Evolutionary conservation across 2,888 invertebrate species (phyloP), one percentile per base, ranked within the genome.

Genomic region (Galeopsomyia nigrocyanea): DNA sequence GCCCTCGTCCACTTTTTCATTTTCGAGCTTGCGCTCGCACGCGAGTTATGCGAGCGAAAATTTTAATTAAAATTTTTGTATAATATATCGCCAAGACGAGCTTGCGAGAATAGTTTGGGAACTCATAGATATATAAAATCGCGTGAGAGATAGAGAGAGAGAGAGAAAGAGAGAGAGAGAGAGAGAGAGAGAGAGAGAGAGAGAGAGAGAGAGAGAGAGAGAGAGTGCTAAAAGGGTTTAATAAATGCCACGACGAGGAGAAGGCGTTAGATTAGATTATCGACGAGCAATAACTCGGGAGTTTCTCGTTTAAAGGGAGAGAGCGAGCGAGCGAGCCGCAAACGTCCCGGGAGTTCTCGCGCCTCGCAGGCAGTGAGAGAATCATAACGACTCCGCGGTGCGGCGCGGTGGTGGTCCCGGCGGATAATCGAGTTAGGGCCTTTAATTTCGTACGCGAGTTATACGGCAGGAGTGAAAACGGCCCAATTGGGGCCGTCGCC

Each of bases 381-480:
- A 63, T 64, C 51, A 64, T 63, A 69, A 69, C 57, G 57, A 69
- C 63, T 69, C 39, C 69, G 56, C 46, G 53, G 53, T 26, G 14
- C 39, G 17, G 17, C 50, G 9, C 49, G 13, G 19, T 17, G 5
- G 10, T n/a, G 17, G 14, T 31, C 19, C 46, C 26, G 3, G 51
- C 53, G 39, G 39, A 67, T 66, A 66, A 14, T 21, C 13, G 64
- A 66, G 66, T 66, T 71, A 71, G 66, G 66, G 66, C 61, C 71
- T 65, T 61, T 66, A 71, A 71, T 71, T 71, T 71, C 31, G 39
- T 39, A 50, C 53, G 31, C 55, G 66, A 66, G 66, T 62, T 66
- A n/a, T n/a, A 66, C 71, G 62, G 46, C 17, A 50, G 55, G 64
- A 67, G n/a, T n/a, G 55, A 64, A 65, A 60, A 47, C 55, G 66